phyloP scores from a whole-genome alignment of 1,140 invertebrate genomes.

The Chelonus insularis region DNA sequence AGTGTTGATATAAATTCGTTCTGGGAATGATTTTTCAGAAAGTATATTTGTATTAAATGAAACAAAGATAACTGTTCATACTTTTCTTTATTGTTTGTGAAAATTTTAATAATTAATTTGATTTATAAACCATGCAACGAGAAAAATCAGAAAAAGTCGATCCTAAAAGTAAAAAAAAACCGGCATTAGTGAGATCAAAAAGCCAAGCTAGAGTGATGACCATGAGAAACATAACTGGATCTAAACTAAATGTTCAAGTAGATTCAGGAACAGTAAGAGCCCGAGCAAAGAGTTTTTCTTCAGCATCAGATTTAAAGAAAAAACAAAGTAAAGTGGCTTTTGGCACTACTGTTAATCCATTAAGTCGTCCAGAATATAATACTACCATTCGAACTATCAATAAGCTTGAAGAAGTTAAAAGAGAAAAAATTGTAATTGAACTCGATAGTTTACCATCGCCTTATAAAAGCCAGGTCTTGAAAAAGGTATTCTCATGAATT shows the following conservation, averaged over 20 bases:
- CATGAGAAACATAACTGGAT: constrained; percentile 5
- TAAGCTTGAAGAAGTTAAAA: constrained; percentile 41
- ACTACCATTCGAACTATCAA: constrained; percentile 46
- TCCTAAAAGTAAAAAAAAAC: constrained; percentile 17
- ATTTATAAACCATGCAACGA: neutral
- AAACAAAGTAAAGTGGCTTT: neutral
- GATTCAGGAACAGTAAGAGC: constrained; percentile 21
- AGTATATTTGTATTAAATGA: no score
- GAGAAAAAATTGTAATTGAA: constrained; percentile 38
- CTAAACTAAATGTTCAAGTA: constrained; percentile 22
- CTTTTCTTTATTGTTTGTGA: no score
- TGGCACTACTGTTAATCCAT: constrained; percentile 27
- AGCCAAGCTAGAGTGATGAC: constrained; percentile 24
- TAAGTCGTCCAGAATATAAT: constrained; percentile 47
- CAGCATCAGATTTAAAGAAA: neutral
- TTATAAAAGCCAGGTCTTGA: constrained; percentile 39
- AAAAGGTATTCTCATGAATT: constrained; percentile 42
- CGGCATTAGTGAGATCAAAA: neutral
- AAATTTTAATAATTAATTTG: constrained; percentile 7
- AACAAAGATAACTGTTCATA: no score
- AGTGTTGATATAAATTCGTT: no score
- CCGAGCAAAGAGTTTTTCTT: neutral
- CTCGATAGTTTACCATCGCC: constrained; percentile 37
- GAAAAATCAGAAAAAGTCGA: neutral
- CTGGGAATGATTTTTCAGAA: no score